phyloP scores from a whole-genome alignment of 2,888 invertebrate genomes.

The Alitta virens region DNA sequence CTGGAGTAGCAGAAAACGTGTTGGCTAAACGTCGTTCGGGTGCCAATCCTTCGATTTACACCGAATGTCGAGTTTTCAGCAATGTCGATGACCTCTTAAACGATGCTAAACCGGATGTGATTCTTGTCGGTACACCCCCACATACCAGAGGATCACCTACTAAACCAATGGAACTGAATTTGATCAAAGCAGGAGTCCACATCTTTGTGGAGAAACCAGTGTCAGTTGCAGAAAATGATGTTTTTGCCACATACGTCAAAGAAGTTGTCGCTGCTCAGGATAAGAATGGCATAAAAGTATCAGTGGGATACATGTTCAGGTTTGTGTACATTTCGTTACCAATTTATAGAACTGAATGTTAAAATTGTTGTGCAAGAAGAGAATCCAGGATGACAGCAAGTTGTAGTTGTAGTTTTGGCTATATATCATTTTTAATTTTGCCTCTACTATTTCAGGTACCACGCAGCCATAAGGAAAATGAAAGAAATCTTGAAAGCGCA shows the following conservation, averaged over 20 bases:
- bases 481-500: slow-evolving; percentile 17
- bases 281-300: not conserved
- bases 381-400: not conserved
- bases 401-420: not conserved
- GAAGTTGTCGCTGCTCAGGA: slow-evolving; percentile 1
- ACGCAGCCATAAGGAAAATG: slow-evolving; percentile 22
- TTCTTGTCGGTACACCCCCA: slow-evolving; percentile 18
- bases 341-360: no score
- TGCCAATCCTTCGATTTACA: not conserved
- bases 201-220: slow-evolving; percentile 23
- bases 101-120: slow-evolving; percentile 5
- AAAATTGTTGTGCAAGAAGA: no score
- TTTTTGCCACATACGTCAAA: slow-evolving; percentile 8
- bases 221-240: slow-evolving; percentile 7
- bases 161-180: slow-evolving; percentile 16
- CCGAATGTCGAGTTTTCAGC: slow-evolving; percentile 10
- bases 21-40: slow-evolving; percentile 1
- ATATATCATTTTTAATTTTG: no score
- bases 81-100: slow-evolving; percentile 5
- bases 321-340: not conserved
- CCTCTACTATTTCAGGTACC: slow-evolving; percentile 14
- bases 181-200: slow-evolving; percentile 15
- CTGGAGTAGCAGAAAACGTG: slow-evolving; percentile 3
- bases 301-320: slow-evolving; percentile 28
- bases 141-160: slow-evolving; percentile 6